Evolutionary conservation across 2,888 invertebrate genomes (phyloP).

Genomic region (Xestia sexstrigata): DNA sequence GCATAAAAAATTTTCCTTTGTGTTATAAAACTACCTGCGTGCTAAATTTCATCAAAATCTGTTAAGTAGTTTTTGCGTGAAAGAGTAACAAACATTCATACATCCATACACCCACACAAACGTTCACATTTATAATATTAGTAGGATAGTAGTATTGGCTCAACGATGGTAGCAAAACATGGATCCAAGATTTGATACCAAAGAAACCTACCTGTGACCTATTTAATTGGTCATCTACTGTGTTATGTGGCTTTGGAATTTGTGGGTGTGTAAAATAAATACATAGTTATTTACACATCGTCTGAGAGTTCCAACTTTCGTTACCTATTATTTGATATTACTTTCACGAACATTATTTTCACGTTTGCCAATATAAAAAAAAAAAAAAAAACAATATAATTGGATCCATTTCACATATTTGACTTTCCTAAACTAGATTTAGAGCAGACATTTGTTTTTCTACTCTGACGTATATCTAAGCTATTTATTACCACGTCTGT

Average conservation of each 20-base stretch:
- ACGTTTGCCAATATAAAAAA: background rate
- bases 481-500: constrained; percentile 35
- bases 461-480: constrained; percentile 8
- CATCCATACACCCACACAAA: no score
- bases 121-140: no score
- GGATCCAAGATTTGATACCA: background rate
- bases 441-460: constrained; percentile 16
- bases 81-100: no score
- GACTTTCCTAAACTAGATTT: constrained; percentile 4
- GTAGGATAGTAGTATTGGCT: no score
- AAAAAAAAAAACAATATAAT: background rate
- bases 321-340: background rate
- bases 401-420: background rate
- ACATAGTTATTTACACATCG: background rate
- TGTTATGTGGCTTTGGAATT: background rate
- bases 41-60: no score
- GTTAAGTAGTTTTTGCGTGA: no score
- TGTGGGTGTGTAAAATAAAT: background rate
- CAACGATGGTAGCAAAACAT: background rate
- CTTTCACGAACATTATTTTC: background rate
- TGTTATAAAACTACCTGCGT: no score
- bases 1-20: no score
- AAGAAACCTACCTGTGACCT: background rate
- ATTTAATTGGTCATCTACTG: background rate
- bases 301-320: background rate